Evolutionary conservation across 2,113 vertebrate genomes (phyloP).

Genomic region (Manacus vitellinus): DNA sequence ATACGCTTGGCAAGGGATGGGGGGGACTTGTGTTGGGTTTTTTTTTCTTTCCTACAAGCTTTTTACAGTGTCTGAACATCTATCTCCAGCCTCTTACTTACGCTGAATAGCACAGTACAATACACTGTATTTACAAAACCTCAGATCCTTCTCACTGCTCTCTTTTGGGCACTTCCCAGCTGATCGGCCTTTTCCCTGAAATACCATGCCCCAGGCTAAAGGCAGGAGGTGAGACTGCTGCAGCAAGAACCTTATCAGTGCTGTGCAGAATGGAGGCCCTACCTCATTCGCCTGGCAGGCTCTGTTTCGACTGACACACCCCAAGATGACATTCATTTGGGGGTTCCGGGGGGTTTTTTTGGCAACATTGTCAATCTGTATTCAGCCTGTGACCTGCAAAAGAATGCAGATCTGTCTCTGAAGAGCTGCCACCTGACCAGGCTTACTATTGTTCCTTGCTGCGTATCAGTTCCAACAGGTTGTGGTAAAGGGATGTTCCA

Average conservation of each 20-base stretch:
- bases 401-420: not conserved
- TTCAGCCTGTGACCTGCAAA: not conserved
- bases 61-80: not conserved
- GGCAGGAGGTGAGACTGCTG: not conserved
- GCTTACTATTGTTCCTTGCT: not conserved
- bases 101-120: not conserved
- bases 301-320: not conserved
- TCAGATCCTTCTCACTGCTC: not conserved
- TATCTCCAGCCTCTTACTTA: not conserved
- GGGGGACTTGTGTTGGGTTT: rapidly evolving
- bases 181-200: not conserved
- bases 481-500: not conserved
- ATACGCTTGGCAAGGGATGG: not conserved
- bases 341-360: not conserved
- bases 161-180: not conserved
- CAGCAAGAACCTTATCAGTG: not conserved
- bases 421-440: not conserved
- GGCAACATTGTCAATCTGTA: not conserved
- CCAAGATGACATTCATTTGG: not conserved
- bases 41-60: not conserved
- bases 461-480: not conserved
- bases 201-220: not conserved
- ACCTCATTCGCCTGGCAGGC: not conserved
- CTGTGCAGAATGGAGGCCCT: not conserved
- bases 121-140: not conserved